Evolutionary conservation across 2,113 vertebrate species (phyloP).

Genomic region (Puffinus mauretanicus): DNA sequence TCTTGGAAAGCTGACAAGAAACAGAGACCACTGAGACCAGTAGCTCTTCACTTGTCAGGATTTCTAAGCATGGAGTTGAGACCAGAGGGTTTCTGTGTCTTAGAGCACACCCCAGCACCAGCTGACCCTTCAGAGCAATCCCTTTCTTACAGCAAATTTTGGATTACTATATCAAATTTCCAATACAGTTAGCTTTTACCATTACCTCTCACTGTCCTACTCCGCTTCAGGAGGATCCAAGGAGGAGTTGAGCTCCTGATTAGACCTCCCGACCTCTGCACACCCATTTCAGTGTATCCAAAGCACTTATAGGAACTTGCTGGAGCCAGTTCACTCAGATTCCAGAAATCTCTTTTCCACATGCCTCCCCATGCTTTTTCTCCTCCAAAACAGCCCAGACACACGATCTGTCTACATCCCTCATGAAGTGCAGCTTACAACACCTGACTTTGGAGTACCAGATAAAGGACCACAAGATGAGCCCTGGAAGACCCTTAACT

Average conservation of each 20-base stretch:
- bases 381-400: not conserved
- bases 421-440: not conserved
- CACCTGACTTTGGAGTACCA: not conserved
- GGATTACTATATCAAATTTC: not conserved
- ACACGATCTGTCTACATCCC: not conserved
- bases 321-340: not conserved
- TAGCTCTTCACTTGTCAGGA: not conserved
- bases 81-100: not conserved
- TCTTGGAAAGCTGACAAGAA: not conserved
- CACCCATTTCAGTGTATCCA: not conserved
- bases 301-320: not conserved
- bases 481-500: not conserved
- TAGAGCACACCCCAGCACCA: not conserved
- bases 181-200: not conserved
- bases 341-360: not conserved
- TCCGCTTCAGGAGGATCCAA: not conserved
- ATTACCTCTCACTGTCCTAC: not conserved
- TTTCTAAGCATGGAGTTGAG: not conserved
- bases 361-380: not conserved
- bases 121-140: not conserved
- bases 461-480: not conserved
- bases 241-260: not conserved
- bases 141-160: not conserved
- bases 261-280: not conserved
- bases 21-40: not conserved